Conservation (phyloP, 1,140 invertebrate genomes). For the Agrypnia vestita region DNA sequence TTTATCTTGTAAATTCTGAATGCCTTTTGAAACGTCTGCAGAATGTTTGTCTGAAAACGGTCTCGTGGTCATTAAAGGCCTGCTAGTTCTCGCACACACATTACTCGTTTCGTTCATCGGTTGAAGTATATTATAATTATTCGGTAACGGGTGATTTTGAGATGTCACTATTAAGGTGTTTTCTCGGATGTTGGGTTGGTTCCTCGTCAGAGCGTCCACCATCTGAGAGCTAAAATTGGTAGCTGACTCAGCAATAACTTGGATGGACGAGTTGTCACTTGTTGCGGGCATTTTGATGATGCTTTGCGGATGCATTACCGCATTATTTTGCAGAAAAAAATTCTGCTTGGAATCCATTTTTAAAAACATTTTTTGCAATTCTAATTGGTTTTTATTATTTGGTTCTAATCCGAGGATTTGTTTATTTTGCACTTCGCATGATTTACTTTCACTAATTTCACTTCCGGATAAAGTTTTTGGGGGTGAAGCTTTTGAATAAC, state of each 20-base stretch:
- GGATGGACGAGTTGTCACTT: background rate
- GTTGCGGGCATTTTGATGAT: slow-evolving; percentile 36
- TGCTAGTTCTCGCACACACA: slow-evolving; percentile 32
- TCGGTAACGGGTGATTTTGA: slow-evolving; percentile 16
- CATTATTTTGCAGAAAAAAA: slow-evolving; percentile 46
- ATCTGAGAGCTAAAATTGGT: slow-evolving; percentile 3
- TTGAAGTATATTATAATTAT: background rate
- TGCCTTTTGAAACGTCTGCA: background rate
- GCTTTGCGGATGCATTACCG: slow-evolving; percentile 43
- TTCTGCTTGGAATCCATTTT: slow-evolving; percentile 39
- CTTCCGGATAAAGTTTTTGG: background rate
- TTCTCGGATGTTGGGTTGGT: background rate
- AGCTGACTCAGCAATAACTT: background rate
- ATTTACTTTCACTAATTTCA: slow-evolving; percentile 24
- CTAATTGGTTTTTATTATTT: slow-evolving; percentile 34
- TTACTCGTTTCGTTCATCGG: slow-evolving; percentile 17
- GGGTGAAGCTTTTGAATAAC: background rate
- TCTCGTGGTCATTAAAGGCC: slow-evolving; percentile 28
- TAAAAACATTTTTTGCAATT: slow-evolving; percentile 18
- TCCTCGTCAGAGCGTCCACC: background rate
- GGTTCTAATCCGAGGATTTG: slow-evolving; percentile 20
- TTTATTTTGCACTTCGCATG: slow-evolving; percentile 10
- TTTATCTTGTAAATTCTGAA: slow-evolving; percentile 29
- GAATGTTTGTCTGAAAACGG: slow-evolving; percentile 14
- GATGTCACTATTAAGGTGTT: slow-evolving; percentile 12